Conservation (phyloP, 2,797 vertebrate genomes). For the Pseudocheirus occidentalis region DNA sequence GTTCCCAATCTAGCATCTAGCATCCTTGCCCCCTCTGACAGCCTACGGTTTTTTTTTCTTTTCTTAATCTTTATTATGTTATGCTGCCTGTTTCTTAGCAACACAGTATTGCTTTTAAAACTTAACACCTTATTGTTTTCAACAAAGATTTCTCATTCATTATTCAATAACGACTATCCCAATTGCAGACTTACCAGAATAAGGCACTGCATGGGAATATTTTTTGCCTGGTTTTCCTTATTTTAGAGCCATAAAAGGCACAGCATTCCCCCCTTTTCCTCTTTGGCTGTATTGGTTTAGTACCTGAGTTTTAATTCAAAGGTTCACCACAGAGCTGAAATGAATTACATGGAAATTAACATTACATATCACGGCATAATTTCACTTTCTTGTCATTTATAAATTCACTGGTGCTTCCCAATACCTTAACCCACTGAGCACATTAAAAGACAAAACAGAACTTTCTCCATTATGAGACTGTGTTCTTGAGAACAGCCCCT, state of each 20-base stretch:
- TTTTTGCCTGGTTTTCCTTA: not conserved
- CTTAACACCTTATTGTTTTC: not conserved
- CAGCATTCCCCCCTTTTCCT: not conserved
- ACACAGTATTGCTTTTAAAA: not conserved
- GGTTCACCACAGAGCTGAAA: not conserved
- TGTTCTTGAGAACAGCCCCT: not conserved
- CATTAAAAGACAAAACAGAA: not conserved
- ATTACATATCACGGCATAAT: not conserved
- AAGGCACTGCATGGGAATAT: not conserved
- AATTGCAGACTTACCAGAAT: not conserved
- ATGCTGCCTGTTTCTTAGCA: not conserved
- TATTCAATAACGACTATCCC: not conserved
- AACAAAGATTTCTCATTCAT: not conserved
- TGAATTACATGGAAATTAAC: not conserved
- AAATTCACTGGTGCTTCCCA: not conserved
- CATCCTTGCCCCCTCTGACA: not conserved
- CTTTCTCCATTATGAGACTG: not conserved
- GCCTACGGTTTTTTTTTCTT: not conserved
- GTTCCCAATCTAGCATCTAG: not conserved
- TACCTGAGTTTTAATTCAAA: not conserved
- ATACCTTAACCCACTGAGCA: not conserved
- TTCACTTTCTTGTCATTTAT: not conserved
- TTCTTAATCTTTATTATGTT: not conserved
- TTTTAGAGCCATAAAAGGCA: not conserved
- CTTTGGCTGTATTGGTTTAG: not conserved